Base-by-base conservation (phyloP, 2,113 vertebrate genomes). In the Daboia siamensis region DNA sequence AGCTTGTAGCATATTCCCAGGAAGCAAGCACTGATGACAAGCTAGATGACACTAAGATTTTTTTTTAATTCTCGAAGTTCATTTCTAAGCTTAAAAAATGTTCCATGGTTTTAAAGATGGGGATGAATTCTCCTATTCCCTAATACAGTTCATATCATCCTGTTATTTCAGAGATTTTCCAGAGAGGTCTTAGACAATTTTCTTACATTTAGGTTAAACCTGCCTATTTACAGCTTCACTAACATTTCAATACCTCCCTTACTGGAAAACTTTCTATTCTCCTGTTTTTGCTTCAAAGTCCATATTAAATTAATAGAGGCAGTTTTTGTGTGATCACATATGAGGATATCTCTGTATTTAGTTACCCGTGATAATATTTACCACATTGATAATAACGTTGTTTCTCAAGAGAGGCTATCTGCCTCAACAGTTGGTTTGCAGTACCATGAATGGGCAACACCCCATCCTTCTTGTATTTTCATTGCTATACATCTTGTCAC, bases 21-120 rank as follows among this genome's bases (percentile, higher is more conserved):
- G 87, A 95, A 94, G 48, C 48, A 94, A 94, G 44, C 33, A 92
- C 90, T 92, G 55, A 64, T 94, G 51, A 86, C 90, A 44, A 39
- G 88, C 20, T 17, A 86, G 21, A 59, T 91, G 44, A 4, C 9
- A 95, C 93, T 74, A 94, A 46, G 46, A 93, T 2, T 1, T 0
- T 0, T n/a, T 87, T 20, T 59, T 15, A n/a, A 3, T 1, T 91
- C 89, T 56, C 57, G 33, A 91, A 61, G 17, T 46, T 86, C 21
- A 88, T 39, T 57, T 55, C 29, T 55, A 55, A 56, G 10, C 23
- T 57, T n/a, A 88, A 88, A 88, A 51, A 87, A 52, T 88, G 33
- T 44, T 80, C 21, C 17, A 39, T 44, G 74, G 33, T 44, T 56
- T 33, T 39, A 56, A 39, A 44, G 52, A 90, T 44, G 69, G 11